A percentile compares a stretch with the other conserved stretches of the same genome.
These are phyloP conservation scores for Pristionchus entomophagus DNA, from an alignment of 2,888 invertebrate genomes.

Conservation along the genomic window DNA sequence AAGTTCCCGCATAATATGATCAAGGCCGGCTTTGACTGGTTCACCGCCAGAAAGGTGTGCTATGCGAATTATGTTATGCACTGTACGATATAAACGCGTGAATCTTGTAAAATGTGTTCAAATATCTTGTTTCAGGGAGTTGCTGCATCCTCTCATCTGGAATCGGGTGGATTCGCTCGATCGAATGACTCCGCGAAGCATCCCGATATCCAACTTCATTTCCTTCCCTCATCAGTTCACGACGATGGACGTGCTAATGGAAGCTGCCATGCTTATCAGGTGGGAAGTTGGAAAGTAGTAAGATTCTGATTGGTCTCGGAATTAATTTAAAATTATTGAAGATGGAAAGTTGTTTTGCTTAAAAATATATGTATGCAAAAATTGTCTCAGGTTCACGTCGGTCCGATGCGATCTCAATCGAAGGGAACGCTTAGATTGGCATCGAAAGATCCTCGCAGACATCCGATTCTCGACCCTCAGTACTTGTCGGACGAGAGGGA, in stretches of 20 bases:
- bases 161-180: constrained; percentile 79
- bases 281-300: constrained; percentile 45
- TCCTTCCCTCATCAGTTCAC: constrained; percentile 79
- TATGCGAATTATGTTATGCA: too few species aligned
- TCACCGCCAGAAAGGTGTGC: constrained; percentile 65
- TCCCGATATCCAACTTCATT: constrained; percentile 79
- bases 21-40: constrained; percentile 78
- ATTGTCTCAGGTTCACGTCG: constrained; percentile 77
- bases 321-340: constrained; percentile 2
- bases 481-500: constrained; percentile 82
- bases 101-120: neutral
- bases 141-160: constrained; percentile 78
- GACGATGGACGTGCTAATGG: constrained; percentile 78
- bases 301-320: neutral
- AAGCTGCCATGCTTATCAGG: constrained; percentile 78
- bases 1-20: constrained; percentile 79
- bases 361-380: neutral
- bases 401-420: constrained; percentile 86
- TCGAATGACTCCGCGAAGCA: constrained; percentile 73
- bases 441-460: constrained; percentile 85
- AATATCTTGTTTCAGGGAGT: constrained; percentile 70
- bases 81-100: too few species aligned
- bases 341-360: neutral
- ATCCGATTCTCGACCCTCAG: constrained; percentile 91
- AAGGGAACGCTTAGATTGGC: constrained; percentile 86